These are phyloP conservation scores for Cylindroiulus punctatus DNA, from an alignment of 2,888 invertebrate species.

Conservation along the genomic window DNA sequence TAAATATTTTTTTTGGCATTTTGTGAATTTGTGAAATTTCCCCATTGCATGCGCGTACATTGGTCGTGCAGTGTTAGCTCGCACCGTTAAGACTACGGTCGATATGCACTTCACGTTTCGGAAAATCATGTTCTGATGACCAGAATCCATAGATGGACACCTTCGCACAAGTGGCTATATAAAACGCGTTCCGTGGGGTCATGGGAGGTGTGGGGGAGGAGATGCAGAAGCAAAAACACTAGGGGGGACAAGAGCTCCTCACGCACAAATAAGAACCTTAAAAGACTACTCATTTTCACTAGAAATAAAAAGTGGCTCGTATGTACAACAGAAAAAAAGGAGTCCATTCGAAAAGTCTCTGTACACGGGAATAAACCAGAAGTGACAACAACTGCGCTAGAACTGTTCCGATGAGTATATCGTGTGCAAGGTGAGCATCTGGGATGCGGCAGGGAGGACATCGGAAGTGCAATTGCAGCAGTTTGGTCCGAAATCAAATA, in stretches of 20 bases:
- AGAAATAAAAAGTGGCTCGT: constrained; percentile 28
- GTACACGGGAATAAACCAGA: constrained; percentile 14
- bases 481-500: constrained; percentile 19
- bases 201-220: constrained; percentile 1
- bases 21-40: no score
- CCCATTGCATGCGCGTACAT: not conserved
- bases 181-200: constrained; percentile 28
- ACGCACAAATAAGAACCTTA: constrained; percentile 38
- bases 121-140: constrained; percentile 16
- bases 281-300: constrained; percentile 47
- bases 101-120: constrained; percentile 11
- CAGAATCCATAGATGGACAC: constrained; percentile 7
- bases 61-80: no score
- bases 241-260: constrained; percentile 14
- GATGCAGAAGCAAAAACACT: constrained; percentile 24
- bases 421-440: constrained; percentile 45
- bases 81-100: not conserved
- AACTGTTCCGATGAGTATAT: constrained; percentile 46
- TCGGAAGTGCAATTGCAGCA: constrained; percentile 36
- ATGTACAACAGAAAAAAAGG: constrained; percentile 31
- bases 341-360: constrained; percentile 28
- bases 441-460: not conserved
- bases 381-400: constrained; percentile 36
- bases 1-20: no score
- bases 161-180: constrained; percentile 4